Evolutionary conservation across 2,797 vertebrate genomes (phyloP), one percentile per base, ranked within the genome.

Genomic region (Avahi laniger): DNA sequence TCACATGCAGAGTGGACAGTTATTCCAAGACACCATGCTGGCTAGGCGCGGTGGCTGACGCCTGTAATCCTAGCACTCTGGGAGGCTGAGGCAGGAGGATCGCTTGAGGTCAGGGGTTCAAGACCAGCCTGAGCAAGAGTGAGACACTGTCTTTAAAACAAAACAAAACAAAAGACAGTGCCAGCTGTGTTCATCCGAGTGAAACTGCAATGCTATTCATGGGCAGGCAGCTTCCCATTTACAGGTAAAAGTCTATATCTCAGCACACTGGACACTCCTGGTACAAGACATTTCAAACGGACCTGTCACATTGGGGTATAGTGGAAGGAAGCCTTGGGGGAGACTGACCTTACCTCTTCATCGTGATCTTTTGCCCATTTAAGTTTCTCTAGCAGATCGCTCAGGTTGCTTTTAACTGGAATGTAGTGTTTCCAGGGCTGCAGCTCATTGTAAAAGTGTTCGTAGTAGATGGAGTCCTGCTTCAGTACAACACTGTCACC

Each of bases 391-490:
- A 99, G 98, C 63, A 99, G 99, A 98, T 99, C 99, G 24, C 99
- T 99, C 79, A 99, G 99, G 98, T 99, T 99, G 9, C 98, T 99
- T 96, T 98, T 99, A 89, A 99, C 98, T 0, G 99, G 99, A 97
- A 99, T 99, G 97, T 99, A 99, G 96, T 99, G 99, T 93, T 99
- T 98, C 99, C 99, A 99, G 0, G 99, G 99, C 88, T 97, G 98
- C 33, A 99, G 98, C 94, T 99, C 99, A 0, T 99, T 99, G 98
- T 99, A 99, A 98, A 99, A 99, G 97, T 99, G 99, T 95, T 99
- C 99, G 0, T 99, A 99, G 98, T 99, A 99, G 95, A 98, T 98
- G n/a, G 99, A 99, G 73, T 99, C 99, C 97, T 99, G 99, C 98
- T 99, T 99, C 48, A 99, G 97, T 54, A 99, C 99, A 41, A 99